Evolutionary conservation across 2,797 vertebrate species (phyloP).

Genomic region (Caiman crocodilus): DNA sequence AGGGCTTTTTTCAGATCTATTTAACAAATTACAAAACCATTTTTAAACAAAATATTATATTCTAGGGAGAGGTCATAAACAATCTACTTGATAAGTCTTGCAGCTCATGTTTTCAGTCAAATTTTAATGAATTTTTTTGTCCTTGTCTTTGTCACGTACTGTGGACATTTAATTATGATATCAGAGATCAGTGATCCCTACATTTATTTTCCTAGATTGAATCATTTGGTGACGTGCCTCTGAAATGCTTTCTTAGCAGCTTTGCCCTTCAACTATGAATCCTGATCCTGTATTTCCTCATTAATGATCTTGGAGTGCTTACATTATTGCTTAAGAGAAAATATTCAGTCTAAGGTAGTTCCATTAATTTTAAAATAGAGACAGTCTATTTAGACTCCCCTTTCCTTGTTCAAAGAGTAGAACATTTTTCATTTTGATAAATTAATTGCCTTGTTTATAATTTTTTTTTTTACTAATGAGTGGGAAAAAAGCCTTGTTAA

Average conservation of each 20-base stretch:
- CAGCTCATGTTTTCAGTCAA: conserved; percentile 28
- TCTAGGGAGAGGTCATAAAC: too few species aligned
- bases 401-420: conserved; percentile 61
- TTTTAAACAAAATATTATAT: not conserved
- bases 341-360: conserved; percentile 66
- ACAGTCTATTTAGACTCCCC: conserved; percentile 69
- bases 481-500: conserved; percentile 49
- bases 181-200: conserved; percentile 41
- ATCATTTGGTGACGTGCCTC: conserved; percentile 15
- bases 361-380: conserved; percentile 73
- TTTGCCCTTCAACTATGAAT: conserved; percentile 66
- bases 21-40: not conserved
- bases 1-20: not conserved
- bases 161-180: conserved; percentile 50
- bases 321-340: conserved; percentile 71
- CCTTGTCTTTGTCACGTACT: conserved; percentile 53
- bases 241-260: conserved; percentile 51
- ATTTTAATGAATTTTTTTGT: conserved; percentile 55
- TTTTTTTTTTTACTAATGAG: conserved; percentile 78
- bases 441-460: conserved; percentile 67
- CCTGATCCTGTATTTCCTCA: conserved; percentile 57
- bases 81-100: conserved; percentile 4
- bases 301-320: conserved; percentile 70
- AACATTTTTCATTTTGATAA: conserved; percentile 79
- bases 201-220: conserved; percentile 61